Evolutionary conservation across 2,797 vertebrate genomes (phyloP), one percentile per base, ranked within the genome.

Genomic region (Hirundo rustica): DNA sequence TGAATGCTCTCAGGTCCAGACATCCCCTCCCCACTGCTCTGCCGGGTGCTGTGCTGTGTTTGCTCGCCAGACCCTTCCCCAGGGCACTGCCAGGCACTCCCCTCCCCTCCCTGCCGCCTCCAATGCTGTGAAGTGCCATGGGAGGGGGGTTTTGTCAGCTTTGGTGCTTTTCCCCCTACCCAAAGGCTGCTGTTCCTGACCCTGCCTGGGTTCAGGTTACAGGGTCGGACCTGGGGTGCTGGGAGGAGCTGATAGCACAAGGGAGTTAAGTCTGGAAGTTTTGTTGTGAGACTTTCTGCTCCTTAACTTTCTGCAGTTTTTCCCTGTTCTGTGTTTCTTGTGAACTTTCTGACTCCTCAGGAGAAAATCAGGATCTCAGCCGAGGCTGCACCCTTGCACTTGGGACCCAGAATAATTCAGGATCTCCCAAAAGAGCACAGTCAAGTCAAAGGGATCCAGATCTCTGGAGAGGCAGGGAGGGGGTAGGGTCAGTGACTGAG

Each of bases 321-420:
- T 27, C 19, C 1, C 0, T 47, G 15, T 42, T 85, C 13, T 21
- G 16, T 61, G 19, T 48, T 93, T 82, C 45, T 61, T 66, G 26
- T 85, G 57, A 89, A 51, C 30, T 78, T 86, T 58, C 58, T 84
- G 85, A 54, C 19, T 38, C 21, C 85, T 94, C 62, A 61, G 92
- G 85, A 64, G 74, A 87, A 81, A 82, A 65, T 38, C 4, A 7
- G 82, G 36, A 38, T 70, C 64, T 79, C 62, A 86, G 25, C 32
- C 0, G 9, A 71, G 29, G 65, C 38, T 4, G 8, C 42, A n/a
- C 64, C 29, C 38, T 72, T 85, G 54, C 70, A 17, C 16, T 60
- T 57, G 61, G 21, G 21, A 71, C 16, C 27, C 32, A 55, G 32
- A 65, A 36, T 25, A 47, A 32, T 70, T 83, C 34, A 30, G 68